phyloP scores from a whole-genome alignment of 2,797 vertebrate genomes.

The Peromyscus nudipes region DNA sequence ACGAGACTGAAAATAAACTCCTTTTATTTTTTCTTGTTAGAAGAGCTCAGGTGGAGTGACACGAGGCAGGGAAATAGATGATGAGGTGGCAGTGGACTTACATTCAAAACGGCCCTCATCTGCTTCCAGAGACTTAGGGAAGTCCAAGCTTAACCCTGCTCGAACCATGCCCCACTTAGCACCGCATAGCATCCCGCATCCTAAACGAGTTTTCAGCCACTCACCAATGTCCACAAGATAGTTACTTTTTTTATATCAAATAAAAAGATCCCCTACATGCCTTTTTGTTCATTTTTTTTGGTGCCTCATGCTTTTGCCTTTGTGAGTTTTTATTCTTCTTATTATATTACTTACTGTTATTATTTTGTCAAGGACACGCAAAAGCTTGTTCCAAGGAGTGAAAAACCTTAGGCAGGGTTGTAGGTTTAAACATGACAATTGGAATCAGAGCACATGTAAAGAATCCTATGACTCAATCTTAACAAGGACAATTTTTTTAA shows the following conservation, averaged over 20 bases:
- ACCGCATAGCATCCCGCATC: not conserved
- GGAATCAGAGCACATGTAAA: constrained; percentile 10
- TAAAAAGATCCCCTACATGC: not conserved
- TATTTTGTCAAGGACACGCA: not conserved
- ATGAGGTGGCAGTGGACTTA: not conserved
- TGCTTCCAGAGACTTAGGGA: not conserved
- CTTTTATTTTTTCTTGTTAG: not conserved
- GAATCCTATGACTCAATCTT: not conserved
- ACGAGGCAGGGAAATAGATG: not conserved
- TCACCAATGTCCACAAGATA: not conserved
- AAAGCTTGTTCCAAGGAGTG: constrained; percentile 13
- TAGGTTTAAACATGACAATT: not conserved
- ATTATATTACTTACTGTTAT: not conserved
- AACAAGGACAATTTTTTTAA: not conserved
- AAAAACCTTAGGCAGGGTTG: constrained; percentile 7
- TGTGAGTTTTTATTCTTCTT: not conserved
- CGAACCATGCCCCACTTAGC: not conserved
- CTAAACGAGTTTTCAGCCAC: not conserved
- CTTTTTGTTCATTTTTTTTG: not conserved
- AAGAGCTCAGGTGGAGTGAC: not conserved
- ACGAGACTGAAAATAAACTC: constrained; percentile 16
- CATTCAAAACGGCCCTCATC: not conserved
- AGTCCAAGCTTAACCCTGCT: not conserved
- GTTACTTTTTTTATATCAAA: constrained; percentile 7
- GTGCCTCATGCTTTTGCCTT: not conserved